Base-by-base conservation (phyloP, 2,113 vertebrate species). In the Diglossa brunneiventris region DNA sequence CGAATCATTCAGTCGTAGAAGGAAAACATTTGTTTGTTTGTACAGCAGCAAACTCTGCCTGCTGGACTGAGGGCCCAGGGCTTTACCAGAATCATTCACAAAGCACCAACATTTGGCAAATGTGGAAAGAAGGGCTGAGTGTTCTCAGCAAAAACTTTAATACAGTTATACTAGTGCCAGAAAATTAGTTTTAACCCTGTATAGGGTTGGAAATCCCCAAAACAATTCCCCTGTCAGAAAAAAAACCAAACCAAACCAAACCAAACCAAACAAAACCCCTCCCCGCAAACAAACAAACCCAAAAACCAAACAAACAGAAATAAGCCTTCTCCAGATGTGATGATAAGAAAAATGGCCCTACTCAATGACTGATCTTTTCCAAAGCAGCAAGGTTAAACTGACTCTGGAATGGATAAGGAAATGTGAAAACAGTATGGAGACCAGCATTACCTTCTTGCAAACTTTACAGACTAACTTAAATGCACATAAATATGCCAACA, bases 171-270 rank as follows among this genome's bases (percentile, higher is more conserved):
- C 1, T 24, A 26, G 13, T 49, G 24, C 9, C 41, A 76, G 24
- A 72, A 87, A 87, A 75, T 2, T 0, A 2, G 24, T 15, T 47
- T 47, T 83, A 15, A 24, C 22, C 6, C 4, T 35, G 5, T 6
- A 16, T 0, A 63, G 22, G 6, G 15, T 11, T 62, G 37, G 58
- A 62, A 75, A 70, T 31, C 4, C 15, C 3, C 15, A 70, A 70
- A 56, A 1, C 11, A 35, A 24, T 41, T 76, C 15, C 14, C 10
- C 3, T 37, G 9, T 2, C 6, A 11, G 2, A 8, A 15, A 33
- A 28, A 42, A 28, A 1, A 26, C n/a, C n/a, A n/a, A n/a, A n/a
- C n/a, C n/a, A 15, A 10, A 19, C 3, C 11, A 10, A 23, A 77
- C 9, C 20, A 56, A 59, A n/a, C 2, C 13, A n/a, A 59, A 79